These are phyloP conservation scores for Drosophila subobscura DNA, from an alignment of 1,140 invertebrate genomes.

Conservation along the genomic window DNA sequence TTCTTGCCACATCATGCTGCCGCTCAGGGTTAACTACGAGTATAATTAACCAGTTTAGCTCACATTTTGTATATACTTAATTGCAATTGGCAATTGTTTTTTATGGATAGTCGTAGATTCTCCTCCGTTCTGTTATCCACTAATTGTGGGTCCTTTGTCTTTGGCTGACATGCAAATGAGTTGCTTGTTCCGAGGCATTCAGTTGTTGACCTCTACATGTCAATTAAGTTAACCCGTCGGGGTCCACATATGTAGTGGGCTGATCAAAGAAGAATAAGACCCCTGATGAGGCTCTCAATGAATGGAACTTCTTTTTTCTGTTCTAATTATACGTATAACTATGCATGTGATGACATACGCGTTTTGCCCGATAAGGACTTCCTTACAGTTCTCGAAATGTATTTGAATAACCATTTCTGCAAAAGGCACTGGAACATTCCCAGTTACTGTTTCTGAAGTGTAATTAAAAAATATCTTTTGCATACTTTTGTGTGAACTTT, in stretches of 20 bases:
- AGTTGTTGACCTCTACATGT: slow-evolving; percentile 56
- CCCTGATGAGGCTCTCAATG: slow-evolving; percentile 16
- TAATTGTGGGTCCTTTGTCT: slow-evolving; percentile 39
- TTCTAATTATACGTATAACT: not conserved
- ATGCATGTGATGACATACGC: slow-evolving; percentile 11
- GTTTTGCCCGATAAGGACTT: too few relatives aligned
- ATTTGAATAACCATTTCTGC: not conserved
- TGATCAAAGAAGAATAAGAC: slow-evolving; percentile 28
- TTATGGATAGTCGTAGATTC: not conserved
- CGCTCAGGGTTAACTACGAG: slow-evolving; percentile 13
- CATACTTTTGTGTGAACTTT: not conserved
- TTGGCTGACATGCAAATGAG: slow-evolving; percentile 56
- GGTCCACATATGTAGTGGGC: slow-evolving; percentile 3
- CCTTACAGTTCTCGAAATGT: too few relatives aligned
- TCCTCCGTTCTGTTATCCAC: slow-evolving; percentile 33
- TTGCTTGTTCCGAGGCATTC: slow-evolving; percentile 55
- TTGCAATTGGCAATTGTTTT: slow-evolving; percentile 29
- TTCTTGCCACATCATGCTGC: slow-evolving; percentile 41
- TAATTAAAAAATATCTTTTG: slow-evolving; percentile 4
- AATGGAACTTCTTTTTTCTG: slow-evolving; percentile 6
- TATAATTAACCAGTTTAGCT: slow-evolving; percentile 57
- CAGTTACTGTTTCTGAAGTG: not conserved
- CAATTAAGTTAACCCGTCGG: slow-evolving; percentile 28
- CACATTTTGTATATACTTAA: not conserved
- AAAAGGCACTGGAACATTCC: not conserved